phyloP scores from a whole-genome alignment of 2,888 invertebrate genomes.

The Argyresthia goedartella region DNA sequence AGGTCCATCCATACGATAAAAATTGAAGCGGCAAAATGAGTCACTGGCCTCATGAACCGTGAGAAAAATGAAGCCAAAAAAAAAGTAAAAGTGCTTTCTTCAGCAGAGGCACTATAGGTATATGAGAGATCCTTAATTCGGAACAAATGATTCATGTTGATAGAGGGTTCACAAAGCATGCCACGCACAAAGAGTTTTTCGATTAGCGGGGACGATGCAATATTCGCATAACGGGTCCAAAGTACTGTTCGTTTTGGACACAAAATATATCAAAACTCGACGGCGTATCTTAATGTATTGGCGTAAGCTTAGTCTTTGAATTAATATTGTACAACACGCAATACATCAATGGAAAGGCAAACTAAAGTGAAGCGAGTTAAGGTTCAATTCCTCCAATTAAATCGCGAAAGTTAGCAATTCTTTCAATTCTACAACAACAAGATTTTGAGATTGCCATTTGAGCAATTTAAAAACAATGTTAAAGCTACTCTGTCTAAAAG shows the following conservation, averaged over 20 bases:
- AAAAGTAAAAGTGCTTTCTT: slow-evolving; percentile 68
- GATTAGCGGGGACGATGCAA: slow-evolving; percentile 54
- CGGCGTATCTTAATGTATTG: slow-evolving; percentile 3
- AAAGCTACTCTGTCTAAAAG: too few species aligned
- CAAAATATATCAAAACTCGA: background rate
- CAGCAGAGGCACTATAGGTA: slow-evolving; percentile 48
- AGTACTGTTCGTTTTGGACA: background rate
- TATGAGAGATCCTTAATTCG: slow-evolving; percentile 51
- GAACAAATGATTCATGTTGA: slow-evolving; percentile 43
- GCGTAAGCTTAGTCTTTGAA: slow-evolving; percentile 1
- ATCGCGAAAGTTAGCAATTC: too few species aligned
- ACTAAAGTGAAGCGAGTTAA: background rate
- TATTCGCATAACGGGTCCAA: slow-evolving; percentile 29
- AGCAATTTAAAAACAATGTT: too few species aligned
- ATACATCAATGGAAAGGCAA: slow-evolving; percentile 8
- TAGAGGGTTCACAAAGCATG: background rate
- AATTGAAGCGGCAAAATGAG: slow-evolving; percentile 36
- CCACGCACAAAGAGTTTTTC: slow-evolving; percentile 16
- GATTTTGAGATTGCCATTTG: too few species aligned
- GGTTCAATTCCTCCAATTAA: slow-evolving; percentile 7
- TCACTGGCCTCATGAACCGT: slow-evolving; percentile 36
- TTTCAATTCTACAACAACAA: too few species aligned
- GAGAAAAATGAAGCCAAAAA: slow-evolving; percentile 47
- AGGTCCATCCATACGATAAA: slow-evolving; percentile 38
- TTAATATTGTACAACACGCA: slow-evolving; percentile 3